Evolutionary conservation across 2,888 invertebrate species (phyloP), one percentile per base, ranked within the genome.

Genomic region (Andricus curvator): DNA sequence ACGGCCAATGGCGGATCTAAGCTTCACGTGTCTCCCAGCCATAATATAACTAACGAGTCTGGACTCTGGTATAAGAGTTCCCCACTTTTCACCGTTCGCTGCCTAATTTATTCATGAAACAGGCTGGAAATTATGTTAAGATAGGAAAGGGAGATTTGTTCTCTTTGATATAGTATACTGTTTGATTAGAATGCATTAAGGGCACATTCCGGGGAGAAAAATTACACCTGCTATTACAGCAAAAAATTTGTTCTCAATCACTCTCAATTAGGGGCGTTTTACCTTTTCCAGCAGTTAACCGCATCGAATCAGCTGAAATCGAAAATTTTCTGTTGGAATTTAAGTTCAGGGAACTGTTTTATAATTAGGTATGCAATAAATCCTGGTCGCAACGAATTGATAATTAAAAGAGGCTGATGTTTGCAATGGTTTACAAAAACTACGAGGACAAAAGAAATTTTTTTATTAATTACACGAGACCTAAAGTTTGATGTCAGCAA

Each of bases 21-120:
- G 51, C 51, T 33, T 70, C 29, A 70, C 51, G 33, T 70, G 70
- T 51, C 70, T 70, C n/a, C 9, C 48, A 51, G 70, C 70, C 51
- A 70, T 70, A 70, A 70, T 70, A 60, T 60, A 70, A 70, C 70
- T 56, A 70, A 70, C 51, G 51, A 70, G 51, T 51, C 56, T 70
- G 70, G 51, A 70, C 29, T 51, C 56, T 70, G 70, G n/a, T 70
- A 41, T 41, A 41, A 56, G 51, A 51, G 8, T 29, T 67, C 68
- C 44, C 68, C 68, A 68, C 48, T 48, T 70, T 70, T 48, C 48
- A 25, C 20, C 25, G 17, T 41, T 8, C 44, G 68, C 68, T 68
- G 29, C 70, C 51, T 70, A 70, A 70, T 70, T 70, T 70, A 70
- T 70, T 70, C 70, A 70, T 51, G 70, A 51, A 70, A 70, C 51